Base-by-base conservation (phyloP, 2,797 vertebrate genomes). In the Anisognathus igniventris region DNA sequence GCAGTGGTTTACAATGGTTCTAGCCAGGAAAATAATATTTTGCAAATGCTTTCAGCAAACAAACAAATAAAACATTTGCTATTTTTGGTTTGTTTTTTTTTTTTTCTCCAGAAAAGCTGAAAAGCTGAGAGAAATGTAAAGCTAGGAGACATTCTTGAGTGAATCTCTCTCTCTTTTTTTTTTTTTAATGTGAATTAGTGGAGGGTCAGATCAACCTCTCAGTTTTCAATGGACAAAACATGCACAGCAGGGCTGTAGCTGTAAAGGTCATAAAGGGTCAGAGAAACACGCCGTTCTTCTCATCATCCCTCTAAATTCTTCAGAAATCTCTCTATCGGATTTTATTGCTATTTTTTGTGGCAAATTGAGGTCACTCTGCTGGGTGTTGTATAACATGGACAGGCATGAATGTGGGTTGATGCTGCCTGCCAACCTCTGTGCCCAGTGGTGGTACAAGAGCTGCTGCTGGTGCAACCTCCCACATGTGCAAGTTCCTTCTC, bases 261-360 rank as follows among this genome's bases (percentile, higher is more conserved):
- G 15, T 60, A 78, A 48, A 76, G 48, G n/a, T 85, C 60, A 79
- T 20, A 48, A 71, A 64, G 23, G 44, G 40, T 84, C 44, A 86
- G 66, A 86, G 50, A 37, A 72, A 50, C 42, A 51, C 19, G 35
- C 17, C 1, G 6, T 95, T 86, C 39, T 78, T 86, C 35, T 91
- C 31, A 64, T 85, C 48, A 86, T 85, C 35, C 42, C 40, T 89
- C 50, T 44, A 62, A 84, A 90, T 58, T 84, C 70, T 91, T 62
- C 77, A 89, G 71, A 93, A 95, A 87, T 84, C 31, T 68, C 61
- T 91, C 40, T 87, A 67, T 45, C 0, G 0, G 66, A 75, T 68
- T 57, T 94, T 65, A 91, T 50, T 77, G 44, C 79, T 77, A 67
- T 93, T 90, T 91, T 92, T 53, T 86, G 73, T 62, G 58, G 33